Conservation (phyloP, 2,888 invertebrate genomes). For the Cryptocephalus moraei region DNA sequence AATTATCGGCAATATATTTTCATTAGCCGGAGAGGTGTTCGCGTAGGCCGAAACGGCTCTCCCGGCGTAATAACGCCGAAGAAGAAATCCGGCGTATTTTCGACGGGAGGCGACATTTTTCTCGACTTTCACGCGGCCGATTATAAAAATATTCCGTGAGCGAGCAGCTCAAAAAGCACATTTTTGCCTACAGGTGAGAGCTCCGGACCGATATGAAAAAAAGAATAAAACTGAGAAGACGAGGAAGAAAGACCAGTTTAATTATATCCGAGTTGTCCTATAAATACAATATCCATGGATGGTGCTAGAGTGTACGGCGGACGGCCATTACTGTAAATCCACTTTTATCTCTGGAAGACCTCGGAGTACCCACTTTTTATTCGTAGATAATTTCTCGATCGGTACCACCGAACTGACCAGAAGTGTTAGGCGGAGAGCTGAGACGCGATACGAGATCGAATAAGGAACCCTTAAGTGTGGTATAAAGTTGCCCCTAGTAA, state of each 20-base stretch:
- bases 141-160: slow-evolving; percentile 6
- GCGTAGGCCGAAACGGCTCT: not conserved
- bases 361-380: slow-evolving; percentile 9
- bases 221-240: slow-evolving; percentile 10
- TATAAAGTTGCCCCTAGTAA: too few species aligned
- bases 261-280: slow-evolving; percentile 16
- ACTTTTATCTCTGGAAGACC: slow-evolving; percentile 10
- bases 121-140: slow-evolving; percentile 1
- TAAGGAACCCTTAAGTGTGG: not conserved
- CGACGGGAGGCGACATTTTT: not conserved
- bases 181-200: slow-evolving; percentile 13
- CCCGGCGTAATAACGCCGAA: not conserved
- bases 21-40: not conserved
- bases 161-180: not conserved
- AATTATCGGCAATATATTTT: too few species aligned
- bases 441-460: not conserved
- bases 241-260: slow-evolving; percentile 14
- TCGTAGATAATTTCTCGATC: slow-evolving; percentile 10
- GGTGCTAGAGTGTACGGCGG: not conserved
- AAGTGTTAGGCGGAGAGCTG: not conserved
- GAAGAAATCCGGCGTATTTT: not conserved
- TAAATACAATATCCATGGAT: slow-evolving; percentile 8
- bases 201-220: slow-evolving; percentile 9
- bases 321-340: slow-evolving; percentile 12
- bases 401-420: not conserved